Base-by-base conservation (phyloP, 2,888 invertebrate species). In the Nemotelus pantherinus region DNA sequence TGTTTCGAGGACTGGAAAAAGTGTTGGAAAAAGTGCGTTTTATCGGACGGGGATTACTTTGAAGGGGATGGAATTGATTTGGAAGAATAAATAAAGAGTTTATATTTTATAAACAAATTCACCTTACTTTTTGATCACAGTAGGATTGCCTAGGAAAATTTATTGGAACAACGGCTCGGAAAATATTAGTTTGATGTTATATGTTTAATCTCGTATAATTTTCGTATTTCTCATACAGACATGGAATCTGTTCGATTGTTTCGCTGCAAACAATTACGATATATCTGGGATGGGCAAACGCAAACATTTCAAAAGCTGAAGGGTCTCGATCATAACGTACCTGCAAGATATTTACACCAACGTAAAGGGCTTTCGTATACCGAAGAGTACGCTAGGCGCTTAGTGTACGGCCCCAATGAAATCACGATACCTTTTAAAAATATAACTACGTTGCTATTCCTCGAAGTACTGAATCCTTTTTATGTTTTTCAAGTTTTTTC, bases 401-500 rank as follows among this genome's bases (percentile, higher is more conserved):
- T 92, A 82, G 92, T 96, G 76, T 96, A 94, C 85, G 96, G 96
- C 0, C 87, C 90, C 44, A 97, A 97, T 87, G 92, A 93, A 85
- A 97, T 97, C 82, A 89, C 91, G 72, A 93, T 97, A 55, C 94
- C 94, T 3, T 92, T 95, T 70, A 92, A 93, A 83, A 90, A 93
- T 70, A 89, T 95, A 64, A 84, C 91, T 78, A 92, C 92, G 0
- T 88, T 96, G 10, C 88, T 96, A 0, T 90, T 94, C 57, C 88
- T 95, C 80, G 96, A 96, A 87, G 93, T 94, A 53, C 91, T 98
- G 82, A 96, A 97, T 87, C 97, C 98, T 3, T 98, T 97, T 89
- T 98, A 98, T 88, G 93, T 97, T 84, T 98, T 98, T 89, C 98
- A 98, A 91, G 86, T 97, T 81, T 95, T 96, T 87, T 96, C 97